phyloP scores from a whole-genome alignment of 2,113 vertebrate genomes.

The Raja brachyura region DNA sequence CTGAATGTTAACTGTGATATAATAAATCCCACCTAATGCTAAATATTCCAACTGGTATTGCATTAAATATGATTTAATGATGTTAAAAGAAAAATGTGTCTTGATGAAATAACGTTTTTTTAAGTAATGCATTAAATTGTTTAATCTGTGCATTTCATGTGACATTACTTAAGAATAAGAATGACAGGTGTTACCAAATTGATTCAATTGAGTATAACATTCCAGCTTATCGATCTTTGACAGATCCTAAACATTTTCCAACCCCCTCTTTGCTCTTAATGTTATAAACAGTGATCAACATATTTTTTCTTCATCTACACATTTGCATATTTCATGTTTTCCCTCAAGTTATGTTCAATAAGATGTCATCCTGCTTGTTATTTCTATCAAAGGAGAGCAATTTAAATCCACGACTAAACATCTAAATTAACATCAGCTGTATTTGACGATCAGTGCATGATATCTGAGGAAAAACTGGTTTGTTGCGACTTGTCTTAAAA shows the following conservation, averaged over 20 bases:
- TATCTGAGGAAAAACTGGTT: not conserved
- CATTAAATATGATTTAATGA: not conserved
- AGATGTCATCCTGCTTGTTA: not conserved
- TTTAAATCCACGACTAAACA: not conserved
- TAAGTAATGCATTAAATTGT: not conserved
- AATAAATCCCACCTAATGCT: not conserved
- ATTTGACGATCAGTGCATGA: not conserved
- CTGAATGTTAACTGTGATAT: too few species aligned
- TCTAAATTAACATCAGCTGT: not conserved
- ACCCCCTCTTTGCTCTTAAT: not conserved
- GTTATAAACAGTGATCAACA: not conserved
- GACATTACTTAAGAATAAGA: not conserved
- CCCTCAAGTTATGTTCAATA: not conserved
- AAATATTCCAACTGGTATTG: not conserved
- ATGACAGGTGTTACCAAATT: not conserved
- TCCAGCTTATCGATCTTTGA: not conserved
- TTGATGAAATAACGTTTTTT: not conserved
- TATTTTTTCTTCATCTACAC: not conserved
- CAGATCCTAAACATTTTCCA: not conserved
- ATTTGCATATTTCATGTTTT: not conserved
- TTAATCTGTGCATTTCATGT: not conserved
- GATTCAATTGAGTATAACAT: not conserved
- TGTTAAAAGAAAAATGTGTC: not conserved
- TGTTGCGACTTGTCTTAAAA: not conserved
- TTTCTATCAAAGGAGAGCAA: not conserved